A percentile compares a stretch with the other conserved stretches of the same genome.
Conservation (phyloP, 2,888 invertebrate species). For the Cephonodes hylas region DNA sequence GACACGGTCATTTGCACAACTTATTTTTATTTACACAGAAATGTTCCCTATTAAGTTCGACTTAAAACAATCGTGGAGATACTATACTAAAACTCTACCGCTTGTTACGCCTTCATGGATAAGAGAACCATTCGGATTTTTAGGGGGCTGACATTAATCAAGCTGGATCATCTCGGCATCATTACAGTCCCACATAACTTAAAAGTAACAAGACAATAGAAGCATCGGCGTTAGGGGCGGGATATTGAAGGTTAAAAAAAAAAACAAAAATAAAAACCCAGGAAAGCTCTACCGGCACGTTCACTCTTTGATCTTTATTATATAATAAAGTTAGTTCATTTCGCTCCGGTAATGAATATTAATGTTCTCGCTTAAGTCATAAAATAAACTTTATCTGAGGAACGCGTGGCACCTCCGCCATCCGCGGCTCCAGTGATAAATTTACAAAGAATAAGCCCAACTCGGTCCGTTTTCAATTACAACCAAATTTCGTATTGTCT, state of each 20-base stretch:
- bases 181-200: not conserved
- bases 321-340: constrained; percentile 78
- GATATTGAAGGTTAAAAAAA: constrained; percentile 30
- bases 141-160: not conserved
- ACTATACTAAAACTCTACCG: too few species aligned
- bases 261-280: constrained; percentile 43
- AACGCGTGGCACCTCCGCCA: constrained; percentile 59
- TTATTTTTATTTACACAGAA: too few species aligned
- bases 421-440: constrained; percentile 65
- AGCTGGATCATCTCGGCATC: not conserved
- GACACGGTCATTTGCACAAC: too few species aligned
- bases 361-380: constrained; percentile 77
- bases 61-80: too few species aligned
- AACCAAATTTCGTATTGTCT: constrained; percentile 64
- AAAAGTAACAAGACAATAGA: constrained; percentile 2
- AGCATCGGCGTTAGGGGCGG: constrained; percentile 25
- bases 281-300: constrained; percentile 37
- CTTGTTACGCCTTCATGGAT: too few species aligned
- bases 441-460: constrained; percentile 71
- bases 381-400: constrained; percentile 78
- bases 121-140: not conserved
- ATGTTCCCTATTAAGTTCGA: too few species aligned
- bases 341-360: constrained; percentile 76
- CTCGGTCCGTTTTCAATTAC: constrained; percentile 73
- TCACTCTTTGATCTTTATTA: constrained; percentile 72